A percentile compares a stretch with the other conserved stretches of the same genome.
These are phyloP conservation scores for Eremobia ochroleuca DNA, from an alignment of 2,888 invertebrate genomes.

Conservation along the genomic window DNA sequence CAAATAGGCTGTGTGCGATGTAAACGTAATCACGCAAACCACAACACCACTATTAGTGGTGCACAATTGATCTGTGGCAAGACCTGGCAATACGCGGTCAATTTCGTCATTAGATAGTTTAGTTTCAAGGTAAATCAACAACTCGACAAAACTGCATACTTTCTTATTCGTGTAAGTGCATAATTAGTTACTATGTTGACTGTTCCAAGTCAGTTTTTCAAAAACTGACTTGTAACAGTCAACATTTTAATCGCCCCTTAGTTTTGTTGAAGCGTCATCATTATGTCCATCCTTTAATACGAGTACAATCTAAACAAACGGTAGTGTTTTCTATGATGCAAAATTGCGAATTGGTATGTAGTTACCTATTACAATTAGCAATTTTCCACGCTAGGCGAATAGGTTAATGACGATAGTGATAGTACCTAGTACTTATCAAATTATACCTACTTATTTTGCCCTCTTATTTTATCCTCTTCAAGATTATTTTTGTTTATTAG, in stretches of 20 bases:
- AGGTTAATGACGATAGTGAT: neutral
- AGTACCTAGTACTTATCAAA: too few species aligned
- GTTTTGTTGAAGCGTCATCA: neutral
- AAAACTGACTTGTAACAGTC: too few species aligned
- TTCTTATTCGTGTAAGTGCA: too few species aligned
- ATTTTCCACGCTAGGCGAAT: neutral
- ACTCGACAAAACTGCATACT: neutral
- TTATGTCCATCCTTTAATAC: neutral
- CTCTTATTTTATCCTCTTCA: too few species aligned
- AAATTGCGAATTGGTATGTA: neutral
- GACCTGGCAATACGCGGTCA: neutral
- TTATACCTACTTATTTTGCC: too few species aligned
- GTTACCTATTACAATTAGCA: neutral
- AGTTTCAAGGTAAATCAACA: constrained; percentile 31
- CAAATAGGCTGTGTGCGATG: neutral
- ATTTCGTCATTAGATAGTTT: constrained; percentile 17
- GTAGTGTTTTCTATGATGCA: neutral
- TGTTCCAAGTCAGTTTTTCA: too few species aligned
- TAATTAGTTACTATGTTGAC: neutral
- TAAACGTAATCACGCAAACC: neutral
- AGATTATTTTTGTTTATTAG: neutral
- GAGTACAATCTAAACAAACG: neutral
- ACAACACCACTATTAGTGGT: neutral
- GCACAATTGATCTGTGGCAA: constrained; percentile 17
- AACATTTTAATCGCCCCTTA: neutral